Evolutionary conservation across 2,888 invertebrate species (phyloP).

Genomic region (Octodonta nipae): DNA sequence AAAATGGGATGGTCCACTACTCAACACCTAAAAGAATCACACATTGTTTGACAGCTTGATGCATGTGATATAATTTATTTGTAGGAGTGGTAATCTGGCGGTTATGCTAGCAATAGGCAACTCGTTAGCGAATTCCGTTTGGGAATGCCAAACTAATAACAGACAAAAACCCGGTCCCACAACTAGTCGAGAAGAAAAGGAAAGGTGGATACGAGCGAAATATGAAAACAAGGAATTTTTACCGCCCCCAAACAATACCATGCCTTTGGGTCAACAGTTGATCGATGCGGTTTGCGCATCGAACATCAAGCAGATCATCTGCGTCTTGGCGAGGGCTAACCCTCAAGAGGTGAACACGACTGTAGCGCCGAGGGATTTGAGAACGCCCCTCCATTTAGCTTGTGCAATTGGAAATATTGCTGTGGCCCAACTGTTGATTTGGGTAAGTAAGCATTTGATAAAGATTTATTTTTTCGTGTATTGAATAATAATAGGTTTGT

Average conservation of each 20-base stretch:
- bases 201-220: slow-evolving; percentile 86
- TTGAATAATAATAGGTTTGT: background rate
- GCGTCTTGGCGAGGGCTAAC: slow-evolving; percentile 49
- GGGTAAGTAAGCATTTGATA: slow-evolving; percentile 49
- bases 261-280: slow-evolving; percentile 51
- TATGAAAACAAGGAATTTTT: slow-evolving; percentile 88
- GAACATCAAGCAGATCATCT: slow-evolving; percentile 53
- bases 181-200: slow-evolving; percentile 72
- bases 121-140: slow-evolving; percentile 76
- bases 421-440: slow-evolving; percentile 82
- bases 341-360: slow-evolving; percentile 64
- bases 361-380: slow-evolving; percentile 58
- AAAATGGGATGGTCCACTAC: no score
- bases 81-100: slow-evolving; percentile 73
- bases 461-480: no score
- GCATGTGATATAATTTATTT: no score
- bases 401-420: slow-evolving; percentile 81
- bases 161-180: slow-evolving; percentile 64
- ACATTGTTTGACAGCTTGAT: no score
- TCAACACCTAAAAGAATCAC: no score
- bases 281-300: slow-evolving; percentile 55
- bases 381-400: slow-evolving; percentile 78
- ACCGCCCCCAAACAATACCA: slow-evolving; percentile 46
- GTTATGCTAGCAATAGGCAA: slow-evolving; percentile 91
- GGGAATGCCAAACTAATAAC: slow-evolving; percentile 70